These are phyloP conservation scores for Chamaetylas fuelleborni DNA, from an alignment of 2,113 vertebrate species.

Conservation along the genomic window DNA sequence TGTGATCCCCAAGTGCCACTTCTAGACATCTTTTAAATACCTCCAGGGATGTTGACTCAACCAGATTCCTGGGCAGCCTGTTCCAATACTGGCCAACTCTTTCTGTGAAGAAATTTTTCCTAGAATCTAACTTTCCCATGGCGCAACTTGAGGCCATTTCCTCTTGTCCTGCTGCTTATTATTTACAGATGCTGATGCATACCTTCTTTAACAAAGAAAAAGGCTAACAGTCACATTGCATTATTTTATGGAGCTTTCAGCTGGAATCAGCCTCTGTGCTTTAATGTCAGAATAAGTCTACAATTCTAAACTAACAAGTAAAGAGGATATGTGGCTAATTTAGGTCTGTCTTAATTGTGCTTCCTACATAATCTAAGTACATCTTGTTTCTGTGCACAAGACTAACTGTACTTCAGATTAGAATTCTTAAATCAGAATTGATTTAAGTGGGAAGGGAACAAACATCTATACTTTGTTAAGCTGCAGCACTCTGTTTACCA, in stretches of 20 bases:
- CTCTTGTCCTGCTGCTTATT: background rate
- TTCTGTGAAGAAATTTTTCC: background rate
- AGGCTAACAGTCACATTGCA: rapidly evolving
- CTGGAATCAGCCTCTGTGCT: background rate
- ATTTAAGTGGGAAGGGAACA: background rate
- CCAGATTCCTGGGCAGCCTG: background rate
- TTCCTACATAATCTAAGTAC: background rate
- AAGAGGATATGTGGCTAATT: background rate
- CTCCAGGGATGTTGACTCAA: background rate
- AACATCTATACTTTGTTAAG: background rate
- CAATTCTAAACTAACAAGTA: background rate
- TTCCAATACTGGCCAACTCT: background rate
- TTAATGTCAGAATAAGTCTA: background rate
- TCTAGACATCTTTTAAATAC: background rate
- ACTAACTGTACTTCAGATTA: background rate
- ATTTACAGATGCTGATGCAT: background rate
- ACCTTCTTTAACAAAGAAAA: background rate
- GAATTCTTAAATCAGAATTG: background rate
- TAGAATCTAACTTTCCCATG: background rate
- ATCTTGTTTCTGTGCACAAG: background rate
- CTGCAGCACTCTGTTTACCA: background rate
- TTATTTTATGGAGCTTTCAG: background rate
- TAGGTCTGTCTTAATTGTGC: background rate
- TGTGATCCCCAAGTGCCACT: background rate
- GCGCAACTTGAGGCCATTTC: background rate